These are phyloP conservation scores for Axea sp. DNA, from an alignment of 2,888 invertebrate genomes.

Conservation along the genomic window DNA sequence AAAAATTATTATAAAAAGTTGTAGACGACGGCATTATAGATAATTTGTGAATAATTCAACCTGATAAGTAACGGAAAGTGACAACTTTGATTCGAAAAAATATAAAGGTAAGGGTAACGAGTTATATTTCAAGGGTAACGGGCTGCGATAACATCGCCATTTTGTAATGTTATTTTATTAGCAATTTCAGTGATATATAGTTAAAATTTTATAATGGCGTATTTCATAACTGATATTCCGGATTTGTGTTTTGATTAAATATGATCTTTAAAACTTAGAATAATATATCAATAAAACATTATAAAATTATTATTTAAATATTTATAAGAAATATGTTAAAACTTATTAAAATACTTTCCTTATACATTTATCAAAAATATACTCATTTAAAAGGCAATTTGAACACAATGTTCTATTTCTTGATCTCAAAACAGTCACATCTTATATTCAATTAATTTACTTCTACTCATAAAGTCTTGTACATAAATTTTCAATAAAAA, in stretches of 20 bases:
- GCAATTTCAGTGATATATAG: conserved; percentile 24
- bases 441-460: too few species aligned
- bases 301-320: too few species aligned
- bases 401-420: too few species aligned
- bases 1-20: conserved; percentile 23
- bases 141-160: conserved; percentile 33
- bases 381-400: too few species aligned
- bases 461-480: background rate
- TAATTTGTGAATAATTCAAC: conserved; percentile 40
- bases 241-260: background rate
- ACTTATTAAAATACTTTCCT: too few species aligned
- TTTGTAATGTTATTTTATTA: conserved; percentile 22
- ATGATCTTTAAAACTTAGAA: too few species aligned
- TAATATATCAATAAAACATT: too few species aligned
- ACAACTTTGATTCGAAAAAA: conserved; percentile 39
- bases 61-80: conserved; percentile 50
- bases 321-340: too few species aligned
- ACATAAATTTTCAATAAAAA: conserved; percentile 6
- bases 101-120: conserved; percentile 55
- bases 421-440: too few species aligned
- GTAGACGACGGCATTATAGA: conserved; percentile 19
- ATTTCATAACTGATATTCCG: conserved; percentile 36
- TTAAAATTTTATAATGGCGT: conserved; percentile 27
- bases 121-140: conserved; percentile 53
- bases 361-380: too few species aligned